These are phyloP conservation scores for Drosophila pseudotalamancana DNA, from an alignment of 2,888 invertebrate genomes.

Conservation along the genomic window DNA sequence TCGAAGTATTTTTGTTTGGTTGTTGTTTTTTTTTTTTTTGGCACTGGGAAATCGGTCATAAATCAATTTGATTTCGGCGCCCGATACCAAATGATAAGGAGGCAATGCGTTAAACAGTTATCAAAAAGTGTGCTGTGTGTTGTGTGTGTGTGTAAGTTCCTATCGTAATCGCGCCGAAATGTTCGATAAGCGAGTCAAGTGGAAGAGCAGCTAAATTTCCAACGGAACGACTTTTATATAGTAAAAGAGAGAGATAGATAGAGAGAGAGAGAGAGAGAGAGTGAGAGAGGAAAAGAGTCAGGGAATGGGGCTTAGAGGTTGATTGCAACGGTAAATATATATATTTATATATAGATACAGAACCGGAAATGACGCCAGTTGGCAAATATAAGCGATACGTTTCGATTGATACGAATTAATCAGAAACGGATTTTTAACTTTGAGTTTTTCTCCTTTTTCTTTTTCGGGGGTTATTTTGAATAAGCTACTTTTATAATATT, in stretches of 20 bases:
- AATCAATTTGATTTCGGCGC: slow-evolving; percentile 74
- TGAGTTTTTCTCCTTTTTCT: background rate
- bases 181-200: slow-evolving; percentile 54
- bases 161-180: slow-evolving; percentile 46
- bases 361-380: slow-evolving; percentile 55
- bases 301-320: background rate
- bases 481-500: no score
- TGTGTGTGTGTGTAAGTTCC: slow-evolving; percentile 33
- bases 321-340: slow-evolving; percentile 2
- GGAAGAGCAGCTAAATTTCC: slow-evolving; percentile 45
- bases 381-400: slow-evolving; percentile 21
- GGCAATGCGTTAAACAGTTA: slow-evolving; percentile 30
- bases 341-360: background rate
- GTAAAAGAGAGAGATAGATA: background rate
- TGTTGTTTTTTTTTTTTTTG: no score
- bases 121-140: slow-evolving; percentile 4
- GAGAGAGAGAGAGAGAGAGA: background rate
- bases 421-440: slow-evolving; percentile 27
- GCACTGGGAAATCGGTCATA: slow-evolving; percentile 70
- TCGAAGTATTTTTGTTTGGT: background rate
- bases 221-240: slow-evolving; percentile 40
- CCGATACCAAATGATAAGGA: slow-evolving; percentile 64
- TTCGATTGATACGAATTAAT: slow-evolving; percentile 41
- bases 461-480: background rate
- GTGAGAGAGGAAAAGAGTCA: background rate